Evolutionary conservation across 2,797 vertebrate genomes (phyloP).

Genomic region (Scolopax rusticola): DNA sequence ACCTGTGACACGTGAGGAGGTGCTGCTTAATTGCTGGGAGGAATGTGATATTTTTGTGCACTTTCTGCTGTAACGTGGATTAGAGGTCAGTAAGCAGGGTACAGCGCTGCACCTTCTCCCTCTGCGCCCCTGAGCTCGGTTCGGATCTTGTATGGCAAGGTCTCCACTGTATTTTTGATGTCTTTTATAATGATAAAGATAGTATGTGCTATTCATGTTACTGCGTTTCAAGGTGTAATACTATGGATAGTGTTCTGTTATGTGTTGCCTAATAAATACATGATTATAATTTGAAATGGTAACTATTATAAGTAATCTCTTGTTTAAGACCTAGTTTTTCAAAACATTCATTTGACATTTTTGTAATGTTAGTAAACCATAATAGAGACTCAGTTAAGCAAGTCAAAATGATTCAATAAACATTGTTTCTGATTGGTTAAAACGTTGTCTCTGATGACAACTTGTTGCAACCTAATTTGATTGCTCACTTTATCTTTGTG

Average conservation of each 20-base stretch:
- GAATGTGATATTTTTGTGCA: background rate
- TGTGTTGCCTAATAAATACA: background rate
- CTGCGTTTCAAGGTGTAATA: background rate
- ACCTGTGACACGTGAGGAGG: background rate
- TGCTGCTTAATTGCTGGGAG: background rate
- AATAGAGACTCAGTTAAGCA: background rate
- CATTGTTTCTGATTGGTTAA: background rate
- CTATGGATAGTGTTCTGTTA: background rate
- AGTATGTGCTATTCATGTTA: background rate
- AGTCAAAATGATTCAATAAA: background rate
- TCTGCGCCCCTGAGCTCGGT: background rate
- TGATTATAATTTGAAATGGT: background rate
- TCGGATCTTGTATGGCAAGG: background rate
- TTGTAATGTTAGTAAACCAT: background rate
- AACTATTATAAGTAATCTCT: background rate
- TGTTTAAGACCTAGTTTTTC: background rate
- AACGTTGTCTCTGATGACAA: background rate
- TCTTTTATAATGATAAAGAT: background rate
- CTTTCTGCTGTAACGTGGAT: background rate
- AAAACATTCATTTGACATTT: background rate
- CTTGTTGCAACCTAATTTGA: background rate
- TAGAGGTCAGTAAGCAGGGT: background rate
- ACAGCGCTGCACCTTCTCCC: background rate
- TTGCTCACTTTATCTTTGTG: background rate
- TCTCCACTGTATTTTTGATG: background rate